Evolutionary conservation across 2,797 vertebrate genomes (phyloP).

Genomic region (Austrolebias charrua): DNA sequence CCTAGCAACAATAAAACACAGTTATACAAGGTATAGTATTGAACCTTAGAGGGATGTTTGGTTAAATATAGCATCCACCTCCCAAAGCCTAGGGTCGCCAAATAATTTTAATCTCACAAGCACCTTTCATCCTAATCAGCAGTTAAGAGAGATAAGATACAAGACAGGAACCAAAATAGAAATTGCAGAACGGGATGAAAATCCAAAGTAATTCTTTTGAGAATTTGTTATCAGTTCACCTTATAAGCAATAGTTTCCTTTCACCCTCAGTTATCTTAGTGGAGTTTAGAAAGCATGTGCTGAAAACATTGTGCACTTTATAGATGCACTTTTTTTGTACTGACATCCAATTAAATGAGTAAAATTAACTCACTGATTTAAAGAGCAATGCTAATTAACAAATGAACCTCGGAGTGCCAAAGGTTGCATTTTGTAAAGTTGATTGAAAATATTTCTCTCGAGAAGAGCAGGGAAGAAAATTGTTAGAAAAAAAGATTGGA

Average conservation of each 20-base stretch:
- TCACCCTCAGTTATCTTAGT: slow-evolving; percentile 15
- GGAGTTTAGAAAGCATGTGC: not conserved
- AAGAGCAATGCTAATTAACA: too few species aligned
- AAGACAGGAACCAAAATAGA: slow-evolving; percentile 35
- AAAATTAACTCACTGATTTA: not conserved
- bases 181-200: slow-evolving; percentile 3
- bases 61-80: slow-evolving; percentile 36
- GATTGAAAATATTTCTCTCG: too few species aligned
- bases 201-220: not conserved
- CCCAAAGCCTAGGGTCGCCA: slow-evolving; percentile 8
- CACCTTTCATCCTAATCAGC: slow-evolving; percentile 27
- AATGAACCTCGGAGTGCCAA: not conserved
- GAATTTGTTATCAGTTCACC: not conserved
- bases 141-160: slow-evolving; percentile 44
- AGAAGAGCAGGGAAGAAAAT: too few species aligned
- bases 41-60: slow-evolving; percentile 34
- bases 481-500: too few species aligned
- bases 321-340: too few species aligned
- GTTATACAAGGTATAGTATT: slow-evolving; percentile 24
- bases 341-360: slow-evolving; percentile 1
- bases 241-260: not conserved
- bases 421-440: not conserved
- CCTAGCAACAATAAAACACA: slow-evolving; percentile 31
- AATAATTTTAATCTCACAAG: slow-evolving; percentile 19
- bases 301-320: too few species aligned